These are phyloP conservation scores for Lerista edwardsae DNA, from an alignment of 2,797 vertebrate genomes.

Conservation along the genomic window DNA sequence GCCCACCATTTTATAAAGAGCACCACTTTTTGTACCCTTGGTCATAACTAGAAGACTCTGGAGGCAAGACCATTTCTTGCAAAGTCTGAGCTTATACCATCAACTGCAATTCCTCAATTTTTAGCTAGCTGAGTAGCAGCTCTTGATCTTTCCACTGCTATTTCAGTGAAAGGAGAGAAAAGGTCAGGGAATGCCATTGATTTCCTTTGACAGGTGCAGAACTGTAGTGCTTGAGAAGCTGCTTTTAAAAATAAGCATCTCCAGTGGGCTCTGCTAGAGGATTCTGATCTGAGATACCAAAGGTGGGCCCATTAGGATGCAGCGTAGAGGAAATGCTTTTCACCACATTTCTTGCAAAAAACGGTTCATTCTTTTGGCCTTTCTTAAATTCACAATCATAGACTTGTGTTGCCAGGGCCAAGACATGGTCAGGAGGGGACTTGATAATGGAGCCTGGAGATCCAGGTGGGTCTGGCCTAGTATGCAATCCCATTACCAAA, in stretches of 20 bases:
- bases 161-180: constrained; percentile 33
- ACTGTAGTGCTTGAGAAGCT: background rate
- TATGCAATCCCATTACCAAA: no score
- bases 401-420: background rate
- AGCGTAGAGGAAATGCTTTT: background rate
- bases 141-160: constrained; percentile 45
- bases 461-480: no score
- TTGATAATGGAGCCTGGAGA: no score
- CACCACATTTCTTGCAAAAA: background rate
- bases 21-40: background rate
- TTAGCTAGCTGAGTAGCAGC: constrained; percentile 19
- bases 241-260: constrained; percentile 13
- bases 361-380: background rate
- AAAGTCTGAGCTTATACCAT: background rate
- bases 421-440: no score
- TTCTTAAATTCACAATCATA: background rate
- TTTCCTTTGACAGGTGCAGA: background rate
- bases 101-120: constrained; percentile 32
- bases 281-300: background rate
- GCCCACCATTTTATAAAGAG: no score
- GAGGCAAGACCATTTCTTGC: background rate
- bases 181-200: constrained; percentile 1
- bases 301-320: background rate
- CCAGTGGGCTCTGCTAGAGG: background rate
- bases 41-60: background rate